These are phyloP conservation scores for Pseudoatta argentina DNA, from an alignment of 1,140 invertebrate genomes.

Conservation along the genomic window DNA sequence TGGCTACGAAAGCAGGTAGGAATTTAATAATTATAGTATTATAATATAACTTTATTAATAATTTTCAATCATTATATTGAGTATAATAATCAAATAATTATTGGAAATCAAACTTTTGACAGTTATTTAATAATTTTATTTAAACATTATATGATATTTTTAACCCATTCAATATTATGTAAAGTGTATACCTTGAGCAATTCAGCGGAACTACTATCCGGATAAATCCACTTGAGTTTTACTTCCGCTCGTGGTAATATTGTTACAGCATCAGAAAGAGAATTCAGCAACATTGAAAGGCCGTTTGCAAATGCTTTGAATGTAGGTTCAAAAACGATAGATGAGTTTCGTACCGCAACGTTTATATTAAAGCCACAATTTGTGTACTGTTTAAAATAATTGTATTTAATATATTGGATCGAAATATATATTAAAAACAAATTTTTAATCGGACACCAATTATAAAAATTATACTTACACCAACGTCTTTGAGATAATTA, in stretches of 20 bases:
- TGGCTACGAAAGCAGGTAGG: slow-evolving; percentile 83
- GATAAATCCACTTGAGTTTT: slow-evolving; percentile 22
- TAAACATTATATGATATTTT: background rate
- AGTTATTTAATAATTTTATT: slow-evolving; percentile 5
- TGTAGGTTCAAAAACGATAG: slow-evolving; percentile 92
- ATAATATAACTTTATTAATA: background rate
- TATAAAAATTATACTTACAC: slow-evolving; percentile 86
- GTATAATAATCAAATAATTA: background rate
- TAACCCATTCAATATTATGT: background rate
- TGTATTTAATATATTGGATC: background rate
- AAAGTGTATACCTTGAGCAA: slow-evolving; percentile 26
- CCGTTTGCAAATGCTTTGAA: slow-evolving; percentile 91
- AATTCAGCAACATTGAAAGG: slow-evolving; percentile 91
- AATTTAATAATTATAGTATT: slow-evolving; percentile 25
- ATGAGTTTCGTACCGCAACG: slow-evolving; percentile 89
- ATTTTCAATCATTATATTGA: background rate
- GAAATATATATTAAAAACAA: background rate
- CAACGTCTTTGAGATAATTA: slow-evolving; percentile 91
- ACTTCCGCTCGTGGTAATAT: slow-evolving; percentile 85
- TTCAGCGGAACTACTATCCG: background rate
- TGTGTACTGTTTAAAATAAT: slow-evolving; percentile 84
- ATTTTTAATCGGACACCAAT: background rate
- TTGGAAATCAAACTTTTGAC: background rate
- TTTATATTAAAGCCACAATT: slow-evolving; percentile 93
- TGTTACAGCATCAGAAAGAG: slow-evolving; percentile 89